These are phyloP conservation scores for Leptopilina clavipes DNA, from an alignment of 1,140 invertebrate species.

Conservation along the genomic window DNA sequence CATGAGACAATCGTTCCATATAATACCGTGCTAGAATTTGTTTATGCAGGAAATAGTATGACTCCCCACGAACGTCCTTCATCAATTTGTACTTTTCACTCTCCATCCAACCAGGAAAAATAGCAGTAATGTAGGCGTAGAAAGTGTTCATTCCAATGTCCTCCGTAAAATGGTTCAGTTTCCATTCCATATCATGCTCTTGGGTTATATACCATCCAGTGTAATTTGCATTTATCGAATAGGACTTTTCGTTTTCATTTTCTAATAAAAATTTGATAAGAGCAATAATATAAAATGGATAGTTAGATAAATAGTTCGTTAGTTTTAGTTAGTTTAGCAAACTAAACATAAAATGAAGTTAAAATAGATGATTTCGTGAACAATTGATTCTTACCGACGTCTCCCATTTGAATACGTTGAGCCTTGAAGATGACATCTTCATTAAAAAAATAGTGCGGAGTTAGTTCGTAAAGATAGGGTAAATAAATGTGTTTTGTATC, in stretches of 20 bases:
- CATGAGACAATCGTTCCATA: constrained; percentile 81
- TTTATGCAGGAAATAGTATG: constrained; percentile 78
- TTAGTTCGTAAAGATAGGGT: constrained; percentile 81
- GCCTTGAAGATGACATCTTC: constrained; percentile 77
- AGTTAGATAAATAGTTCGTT: too few species aligned
- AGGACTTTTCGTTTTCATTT: constrained; percentile 39
- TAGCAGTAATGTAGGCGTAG: constrained; percentile 79
- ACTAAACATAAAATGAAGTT: too few species aligned
- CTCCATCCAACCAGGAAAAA: constrained; percentile 79
- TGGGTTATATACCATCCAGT: constrained; percentile 74
- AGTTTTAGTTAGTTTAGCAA: too few species aligned
- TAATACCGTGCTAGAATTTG: constrained; percentile 81
- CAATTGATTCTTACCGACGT: constrained; percentile 47
- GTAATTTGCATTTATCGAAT: constrained; percentile 73
- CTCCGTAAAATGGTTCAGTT: constrained; percentile 82
- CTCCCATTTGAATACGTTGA: constrained; percentile 74
- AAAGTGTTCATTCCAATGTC: constrained; percentile 81
- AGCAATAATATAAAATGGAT: too few species aligned
- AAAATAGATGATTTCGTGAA: too few species aligned
- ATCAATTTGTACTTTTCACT: constrained; percentile 72
- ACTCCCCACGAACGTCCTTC: constrained; percentile 78
- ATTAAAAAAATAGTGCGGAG: constrained; percentile 80
- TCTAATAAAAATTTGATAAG: too few species aligned
- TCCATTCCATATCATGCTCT: constrained; percentile 71
- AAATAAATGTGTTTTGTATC: constrained; percentile 78